Evolutionary conservation across 1,140 invertebrate genomes (phyloP).

Genomic region (Drosophila jambulina): DNA sequence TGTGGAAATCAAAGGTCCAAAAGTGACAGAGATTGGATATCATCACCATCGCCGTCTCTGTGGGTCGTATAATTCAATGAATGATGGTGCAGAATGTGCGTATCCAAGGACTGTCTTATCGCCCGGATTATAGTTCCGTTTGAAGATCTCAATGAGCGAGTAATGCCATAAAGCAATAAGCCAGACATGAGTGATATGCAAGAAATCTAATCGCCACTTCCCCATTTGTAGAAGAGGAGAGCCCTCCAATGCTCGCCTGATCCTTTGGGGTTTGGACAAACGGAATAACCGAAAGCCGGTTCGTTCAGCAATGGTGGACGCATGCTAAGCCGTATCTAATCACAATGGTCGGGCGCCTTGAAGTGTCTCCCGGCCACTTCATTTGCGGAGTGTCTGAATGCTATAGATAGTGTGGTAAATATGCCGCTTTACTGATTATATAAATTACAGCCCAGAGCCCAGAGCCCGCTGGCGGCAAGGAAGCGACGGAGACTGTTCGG

Average conservation of each 20-base stretch:
- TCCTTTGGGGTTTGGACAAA: slow-evolving; percentile 13
- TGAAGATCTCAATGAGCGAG: slow-evolving; percentile 31
- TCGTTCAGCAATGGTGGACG: slow-evolving; percentile 26
- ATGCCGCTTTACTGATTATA: slow-evolving; percentile 32
- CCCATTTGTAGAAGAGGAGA: slow-evolving; percentile 5
- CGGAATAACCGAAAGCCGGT: slow-evolving; percentile 26
- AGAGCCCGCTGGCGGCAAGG: background rate
- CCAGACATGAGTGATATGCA: slow-evolving; percentile 24
- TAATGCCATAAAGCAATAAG: slow-evolving; percentile 15
- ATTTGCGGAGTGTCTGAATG: slow-evolving; percentile 57
- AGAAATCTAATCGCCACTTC: slow-evolving; percentile 26
- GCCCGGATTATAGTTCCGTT: slow-evolving; percentile 30
- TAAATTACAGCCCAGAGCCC: slow-evolving; percentile 9
- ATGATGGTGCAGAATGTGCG: slow-evolving; percentile 37
- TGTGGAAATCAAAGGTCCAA: slow-evolving; percentile 55
- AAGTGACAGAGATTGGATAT: slow-evolving; percentile 50
- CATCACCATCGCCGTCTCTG: background rate
- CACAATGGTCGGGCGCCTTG: slow-evolving; percentile 42
- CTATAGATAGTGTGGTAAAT: slow-evolving; percentile 50
- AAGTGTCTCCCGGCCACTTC: slow-evolving; percentile 60
- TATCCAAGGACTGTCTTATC: slow-evolving; percentile 56
- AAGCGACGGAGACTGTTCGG: background rate
- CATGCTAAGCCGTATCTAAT: slow-evolving; percentile 72
- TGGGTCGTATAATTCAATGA: slow-evolving; percentile 39
- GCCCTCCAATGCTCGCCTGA: slow-evolving; percentile 10